phyloP scores from a whole-genome alignment of 2,113 vertebrate species.

The Galemys pyrenaicus region DNA sequence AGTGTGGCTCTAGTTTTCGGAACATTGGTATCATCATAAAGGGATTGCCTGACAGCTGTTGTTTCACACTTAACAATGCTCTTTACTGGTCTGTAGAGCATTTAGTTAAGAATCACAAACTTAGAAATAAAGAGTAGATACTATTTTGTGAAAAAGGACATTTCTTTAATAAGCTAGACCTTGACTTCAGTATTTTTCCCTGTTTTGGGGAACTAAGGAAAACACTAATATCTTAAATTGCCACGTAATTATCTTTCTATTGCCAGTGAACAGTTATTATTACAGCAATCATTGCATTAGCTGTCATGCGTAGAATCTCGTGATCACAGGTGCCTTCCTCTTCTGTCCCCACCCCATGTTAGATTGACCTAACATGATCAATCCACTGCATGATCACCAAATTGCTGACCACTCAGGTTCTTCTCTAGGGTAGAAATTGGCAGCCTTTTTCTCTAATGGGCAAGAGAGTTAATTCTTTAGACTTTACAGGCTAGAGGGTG shows the following conservation, averaged over 20 bases:
- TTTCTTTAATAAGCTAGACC: conserved; percentile 16
- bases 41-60: neutral
- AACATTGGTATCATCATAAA: neutral
- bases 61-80: neutral
- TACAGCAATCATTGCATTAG: neutral
- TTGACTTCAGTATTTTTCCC: neutral
- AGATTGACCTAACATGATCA: neutral
- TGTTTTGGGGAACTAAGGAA: neutral
- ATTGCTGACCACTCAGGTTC: neutral
- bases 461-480: neutral
- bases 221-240: neutral
- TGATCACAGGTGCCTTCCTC: neutral
- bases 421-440: neutral
- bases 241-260: neutral
- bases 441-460: neutral
- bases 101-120: neutral
- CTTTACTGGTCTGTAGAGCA: conserved; percentile 14
- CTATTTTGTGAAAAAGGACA: conserved; percentile 32
- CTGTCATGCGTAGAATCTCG: neutral
- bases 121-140: neutral
- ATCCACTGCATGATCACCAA: neutral
- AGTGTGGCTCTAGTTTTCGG: neutral
- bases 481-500: neutral
- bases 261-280: neutral
- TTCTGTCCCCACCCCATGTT: neutral